Evolutionary conservation across 2,888 invertebrate genomes (phyloP).

Genomic region (Polyommatus iphigenia): DNA sequence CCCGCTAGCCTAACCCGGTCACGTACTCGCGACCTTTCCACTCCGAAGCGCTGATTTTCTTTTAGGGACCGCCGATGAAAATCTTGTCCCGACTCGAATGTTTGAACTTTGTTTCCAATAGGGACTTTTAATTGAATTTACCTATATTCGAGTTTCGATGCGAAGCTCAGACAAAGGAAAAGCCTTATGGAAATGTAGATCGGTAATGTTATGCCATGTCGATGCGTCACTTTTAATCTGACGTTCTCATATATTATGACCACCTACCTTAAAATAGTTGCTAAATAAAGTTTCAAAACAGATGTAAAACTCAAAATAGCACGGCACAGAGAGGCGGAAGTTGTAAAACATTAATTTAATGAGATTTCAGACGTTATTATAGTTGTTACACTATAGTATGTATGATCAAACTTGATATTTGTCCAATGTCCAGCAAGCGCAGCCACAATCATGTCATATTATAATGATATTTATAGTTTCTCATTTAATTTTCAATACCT

Average conservation of each 20-base stretch:
- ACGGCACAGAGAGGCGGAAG: neutral
- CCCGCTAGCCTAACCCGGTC: constrained; percentile 69
- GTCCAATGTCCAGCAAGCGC: neutral
- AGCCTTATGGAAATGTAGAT: neutral
- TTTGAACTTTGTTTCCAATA: neutral
- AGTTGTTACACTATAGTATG: neutral
- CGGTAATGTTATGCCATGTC: neutral
- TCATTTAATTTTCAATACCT: too few species aligned
- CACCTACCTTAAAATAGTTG: neutral
- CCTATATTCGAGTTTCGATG: neutral
- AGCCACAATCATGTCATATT: neutral
- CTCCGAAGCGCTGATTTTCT: constrained; percentile 74
- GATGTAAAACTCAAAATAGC: constrained; percentile 17
- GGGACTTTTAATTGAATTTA: constrained; percentile 7
- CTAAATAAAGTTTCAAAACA: constrained; percentile 15
- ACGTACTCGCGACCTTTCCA: constrained; percentile 77
- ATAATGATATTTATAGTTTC: neutral
- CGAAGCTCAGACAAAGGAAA: neutral
- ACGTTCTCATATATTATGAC: neutral
- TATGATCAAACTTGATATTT: neutral
- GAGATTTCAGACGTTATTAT: neutral
- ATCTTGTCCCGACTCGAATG: constrained; percentile 12
- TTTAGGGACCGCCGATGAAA: constrained; percentile 44
- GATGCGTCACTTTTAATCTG: neutral
- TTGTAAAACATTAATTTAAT: constrained; percentile 17